Evolutionary conservation across 2,113 vertebrate species (phyloP).

Genomic region (Argyrosomus japonicus): DNA sequence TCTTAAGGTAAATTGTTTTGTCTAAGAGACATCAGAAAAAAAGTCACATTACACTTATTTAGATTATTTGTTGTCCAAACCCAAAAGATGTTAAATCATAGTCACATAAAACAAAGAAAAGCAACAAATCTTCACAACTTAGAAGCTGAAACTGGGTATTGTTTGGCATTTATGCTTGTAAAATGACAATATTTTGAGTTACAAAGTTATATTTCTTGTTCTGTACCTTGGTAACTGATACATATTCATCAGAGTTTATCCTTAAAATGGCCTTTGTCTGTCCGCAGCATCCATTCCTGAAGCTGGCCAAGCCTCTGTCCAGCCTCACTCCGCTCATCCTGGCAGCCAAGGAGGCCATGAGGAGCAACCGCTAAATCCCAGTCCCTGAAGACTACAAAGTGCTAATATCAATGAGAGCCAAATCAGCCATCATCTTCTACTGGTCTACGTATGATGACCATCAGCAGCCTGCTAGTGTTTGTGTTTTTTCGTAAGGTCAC

Average conservation of each 20-base stretch:
- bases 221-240: not conserved
- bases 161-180: not conserved
- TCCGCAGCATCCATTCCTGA: constrained; percentile 83
- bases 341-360: constrained; percentile 86
- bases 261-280: not conserved
- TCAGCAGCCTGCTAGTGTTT: constrained; percentile 32
- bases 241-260: not conserved
- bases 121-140: not conserved
- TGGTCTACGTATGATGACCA: constrained; percentile 18
- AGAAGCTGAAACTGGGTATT: not conserved
- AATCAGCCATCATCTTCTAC: constrained; percentile 7
- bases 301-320: constrained; percentile 84
- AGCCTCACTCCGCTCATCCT: constrained; percentile 85
- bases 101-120: not conserved
- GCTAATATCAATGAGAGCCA: not conserved
- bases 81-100: no score
- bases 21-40: no score
- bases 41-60: not conserved
- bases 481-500: constrained; percentile 11
- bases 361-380: constrained; percentile 77
- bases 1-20: no score
- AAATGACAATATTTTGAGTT: not conserved
- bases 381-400: constrained; percentile 21
- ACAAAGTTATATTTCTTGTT: not conserved
- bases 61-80: not conserved